phyloP scores from a whole-genome alignment of 2,797 vertebrate species.

The Decapterus maruadsi region DNA sequence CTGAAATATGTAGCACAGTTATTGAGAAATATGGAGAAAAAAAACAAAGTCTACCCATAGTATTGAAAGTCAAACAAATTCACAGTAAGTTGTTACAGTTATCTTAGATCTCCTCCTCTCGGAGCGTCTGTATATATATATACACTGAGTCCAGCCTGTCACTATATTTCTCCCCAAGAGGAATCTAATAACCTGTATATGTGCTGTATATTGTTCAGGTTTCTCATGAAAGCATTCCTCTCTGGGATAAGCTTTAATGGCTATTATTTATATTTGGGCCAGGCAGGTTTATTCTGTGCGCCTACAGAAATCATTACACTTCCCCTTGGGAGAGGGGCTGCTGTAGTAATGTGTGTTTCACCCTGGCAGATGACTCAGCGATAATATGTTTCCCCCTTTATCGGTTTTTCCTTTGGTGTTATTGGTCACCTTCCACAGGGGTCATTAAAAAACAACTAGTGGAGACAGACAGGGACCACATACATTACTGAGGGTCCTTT shows the following conservation, averaged over 20 bases:
- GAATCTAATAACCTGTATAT: conserved; percentile 77
- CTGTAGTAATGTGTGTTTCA: conserved; percentile 55
- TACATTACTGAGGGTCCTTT: conserved; percentile 12
- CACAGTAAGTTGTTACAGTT: conserved; percentile 18
- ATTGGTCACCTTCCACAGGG: conserved; percentile 66
- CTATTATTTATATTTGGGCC: conserved; percentile 78
- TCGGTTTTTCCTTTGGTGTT: conserved; percentile 54
- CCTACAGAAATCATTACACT: conserved; percentile 79
- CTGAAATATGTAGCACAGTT: not conserved
- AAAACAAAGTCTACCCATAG: not conserved
- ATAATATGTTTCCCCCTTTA: conserved; percentile 66
- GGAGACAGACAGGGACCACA: conserved; percentile 23
- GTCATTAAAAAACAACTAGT: conserved; percentile 71
- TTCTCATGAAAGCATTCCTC: conserved; percentile 73
- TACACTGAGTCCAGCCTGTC: conserved; percentile 48
- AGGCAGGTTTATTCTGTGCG: conserved; percentile 75
- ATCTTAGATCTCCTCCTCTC: conserved; percentile 27
- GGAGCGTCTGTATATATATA: conserved; percentile 22
- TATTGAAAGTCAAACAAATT: conserved; percentile 35
- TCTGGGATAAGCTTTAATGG: conserved; percentile 75
- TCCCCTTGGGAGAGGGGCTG: conserved; percentile 58
- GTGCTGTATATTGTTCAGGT: conserved; percentile 72
- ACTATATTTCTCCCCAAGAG: conserved; percentile 62
- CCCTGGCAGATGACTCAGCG: conserved; percentile 76
- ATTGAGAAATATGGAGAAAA: too few relatives aligned